Percentiles rank a stretch among this genome's conserved stretches.
Conservation (phyloP, 2,113 vertebrate species). For the Pontoporia blainvillei region DNA sequence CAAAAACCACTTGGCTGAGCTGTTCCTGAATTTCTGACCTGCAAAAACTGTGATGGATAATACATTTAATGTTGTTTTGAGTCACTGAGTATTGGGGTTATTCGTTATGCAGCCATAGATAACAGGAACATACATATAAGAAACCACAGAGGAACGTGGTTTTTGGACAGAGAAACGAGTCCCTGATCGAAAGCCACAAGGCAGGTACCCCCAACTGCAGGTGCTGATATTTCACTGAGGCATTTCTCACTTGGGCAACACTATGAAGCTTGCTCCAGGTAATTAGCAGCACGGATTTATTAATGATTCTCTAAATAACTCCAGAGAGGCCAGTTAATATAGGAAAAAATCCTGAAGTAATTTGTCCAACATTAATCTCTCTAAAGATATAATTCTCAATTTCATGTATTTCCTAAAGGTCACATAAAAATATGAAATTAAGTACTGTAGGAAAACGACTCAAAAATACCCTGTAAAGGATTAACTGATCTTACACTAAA, state of each 20-base stretch:
- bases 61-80: neutral
- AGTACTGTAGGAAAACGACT: neutral
- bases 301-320: neutral
- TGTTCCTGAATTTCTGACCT: neutral
- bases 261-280: neutral
- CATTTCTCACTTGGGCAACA: neutral
- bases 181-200: neutral
- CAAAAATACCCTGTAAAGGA: neutral
- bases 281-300: neutral
- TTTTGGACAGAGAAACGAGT: neutral
- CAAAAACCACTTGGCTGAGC: neutral
- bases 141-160: neutral
- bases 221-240: neutral
- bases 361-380: neutral
- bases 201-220: neutral
- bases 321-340: neutral
- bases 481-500: neutral
- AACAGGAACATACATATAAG: neutral
- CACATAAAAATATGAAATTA: conserved; percentile 11
- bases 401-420: neutral
- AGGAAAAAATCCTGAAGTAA: neutral
- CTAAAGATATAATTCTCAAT: neutral
- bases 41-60: neutral
- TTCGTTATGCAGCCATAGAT: neutral
- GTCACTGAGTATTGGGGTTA: neutral